These are phyloP conservation scores for Crotophaga sulcirostris DNA, from an alignment of 2,113 vertebrate species.

Conservation along the genomic window DNA sequence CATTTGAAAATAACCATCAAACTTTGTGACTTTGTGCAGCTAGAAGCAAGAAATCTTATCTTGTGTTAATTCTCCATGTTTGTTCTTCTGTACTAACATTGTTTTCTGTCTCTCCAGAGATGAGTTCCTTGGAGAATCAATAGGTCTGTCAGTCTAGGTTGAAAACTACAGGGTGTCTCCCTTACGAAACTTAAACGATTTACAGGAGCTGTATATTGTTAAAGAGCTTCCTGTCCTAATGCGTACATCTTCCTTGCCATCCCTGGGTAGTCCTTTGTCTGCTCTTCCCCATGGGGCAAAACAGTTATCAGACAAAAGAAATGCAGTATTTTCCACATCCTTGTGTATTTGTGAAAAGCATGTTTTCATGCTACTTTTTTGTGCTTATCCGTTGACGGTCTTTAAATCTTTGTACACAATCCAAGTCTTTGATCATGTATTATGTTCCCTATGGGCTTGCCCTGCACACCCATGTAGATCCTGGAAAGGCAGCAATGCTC, in stretches of 20 bases:
- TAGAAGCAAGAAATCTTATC: neutral
- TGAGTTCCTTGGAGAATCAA: neutral
- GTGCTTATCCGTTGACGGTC: neutral
- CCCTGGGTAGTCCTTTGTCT: neutral
- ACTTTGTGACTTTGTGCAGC: neutral
- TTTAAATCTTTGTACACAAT: constrained; percentile 39
- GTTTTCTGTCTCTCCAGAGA: neutral
- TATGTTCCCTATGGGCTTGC: neutral
- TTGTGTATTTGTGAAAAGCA: neutral
- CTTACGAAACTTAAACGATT: neutral
- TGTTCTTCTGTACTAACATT: neutral
- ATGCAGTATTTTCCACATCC: neutral
- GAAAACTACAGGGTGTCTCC: neutral
- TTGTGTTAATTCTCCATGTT: neutral
- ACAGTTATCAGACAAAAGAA: neutral
- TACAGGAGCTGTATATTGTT: neutral
- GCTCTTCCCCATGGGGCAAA: neutral
- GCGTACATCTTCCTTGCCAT: neutral
- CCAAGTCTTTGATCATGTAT: constrained; percentile 43
- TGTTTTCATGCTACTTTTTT: neutral
- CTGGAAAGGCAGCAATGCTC: neutral
- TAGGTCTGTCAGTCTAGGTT: neutral
- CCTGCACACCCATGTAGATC: constrained; percentile 16
- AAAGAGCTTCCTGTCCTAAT: neutral
- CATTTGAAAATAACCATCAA: neutral